Evolutionary conservation across 1,140 invertebrate genomes (phyloP), one percentile per base, ranked within the genome.

Genomic region (Meteorus sp.): DNA sequence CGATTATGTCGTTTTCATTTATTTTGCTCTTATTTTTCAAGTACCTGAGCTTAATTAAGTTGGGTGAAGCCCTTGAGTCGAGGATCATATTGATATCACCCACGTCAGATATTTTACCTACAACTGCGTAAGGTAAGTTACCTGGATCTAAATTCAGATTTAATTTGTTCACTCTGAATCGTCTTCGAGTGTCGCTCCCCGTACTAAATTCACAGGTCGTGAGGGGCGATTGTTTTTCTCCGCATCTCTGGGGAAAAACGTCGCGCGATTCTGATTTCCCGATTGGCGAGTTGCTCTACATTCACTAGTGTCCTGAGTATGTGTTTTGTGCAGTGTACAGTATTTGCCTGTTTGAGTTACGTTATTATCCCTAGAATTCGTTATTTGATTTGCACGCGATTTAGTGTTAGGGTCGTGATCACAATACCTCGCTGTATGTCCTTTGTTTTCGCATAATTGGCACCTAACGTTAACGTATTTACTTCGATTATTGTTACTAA

Each of bases 21-120:
- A 56, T 29, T 31, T 17, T 29, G 0, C 4, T 22, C 9, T 20
- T 2, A 6, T n/a, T 7, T 17, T 17, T 20, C 6, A 41, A n/a
- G 11, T 31, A 44, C 27, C 9, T 35, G 2, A 19, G 11, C 23
- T 56, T 23, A 9, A 56, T 44, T 56, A 54, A 15, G 35, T 25
- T 54, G 2, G 52, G 52, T 3, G 33, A 37, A 19, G 33, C 52
- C 15, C 52, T 19, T 4, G 52, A 39, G 23, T 54, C 52, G 2
- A 54, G 11, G 33, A 54, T 54, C 37, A 54, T 37, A 27, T 17
- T 43, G n/a, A 56, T 41, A 8, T 43, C n/a, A 41, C 43, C 11
- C 7, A 15, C 17, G 0, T 29, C 4, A 25, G 0, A 2, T 25
- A 41, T 25, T 29, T 56, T 56, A 8, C 53, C 39, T 29, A 39